These are phyloP conservation scores for Ianthella basta DNA, from an alignment of 37 sponge, comb jelly and placozoan species.

Conservation along the genomic window DNA sequence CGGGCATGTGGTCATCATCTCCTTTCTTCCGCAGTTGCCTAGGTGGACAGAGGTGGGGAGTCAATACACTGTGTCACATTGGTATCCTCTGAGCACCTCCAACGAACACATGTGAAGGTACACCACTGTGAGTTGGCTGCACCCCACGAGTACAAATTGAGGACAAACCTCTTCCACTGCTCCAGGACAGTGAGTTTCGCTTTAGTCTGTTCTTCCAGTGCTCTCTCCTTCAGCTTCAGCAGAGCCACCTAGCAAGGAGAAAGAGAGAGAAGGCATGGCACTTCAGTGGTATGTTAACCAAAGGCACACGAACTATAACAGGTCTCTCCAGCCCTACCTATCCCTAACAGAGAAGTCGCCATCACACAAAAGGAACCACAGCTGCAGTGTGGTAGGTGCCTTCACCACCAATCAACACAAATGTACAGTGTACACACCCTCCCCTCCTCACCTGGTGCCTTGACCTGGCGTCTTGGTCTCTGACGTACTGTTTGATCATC, in stretches of 20 bases:
- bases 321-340: too few species aligned
- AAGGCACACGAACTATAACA: too few species aligned
- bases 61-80: background rate
- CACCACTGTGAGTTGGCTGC: too few species aligned
- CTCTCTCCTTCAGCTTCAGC: slow-evolving; percentile 84
- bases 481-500: slow-evolving; percentile 71
- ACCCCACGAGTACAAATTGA: too few species aligned
- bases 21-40: slow-evolving; percentile 75
- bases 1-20: slow-evolving; percentile 88
- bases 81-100: background rate
- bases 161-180: slow-evolving; percentile 49
- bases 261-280: too few species aligned
- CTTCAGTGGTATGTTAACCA: too few species aligned
- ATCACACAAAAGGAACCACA: too few species aligned
- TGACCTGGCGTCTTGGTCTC: slow-evolving; percentile 80
- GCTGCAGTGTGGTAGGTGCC: too few species aligned
- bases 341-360: too few species aligned
- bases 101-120: too few species aligned
- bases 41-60: background rate
- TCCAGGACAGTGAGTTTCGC: slow-evolving; percentile 43
- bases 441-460: slow-evolving; percentile 56
- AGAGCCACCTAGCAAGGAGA: slow-evolving; percentile 36
- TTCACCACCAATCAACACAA: too few species aligned
- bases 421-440: background rate
- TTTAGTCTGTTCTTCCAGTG: slow-evolving; percentile 62